Base-by-base conservation (phyloP, 2,888 invertebrate species). In the Caenorhabditis wallacei region DNA sequence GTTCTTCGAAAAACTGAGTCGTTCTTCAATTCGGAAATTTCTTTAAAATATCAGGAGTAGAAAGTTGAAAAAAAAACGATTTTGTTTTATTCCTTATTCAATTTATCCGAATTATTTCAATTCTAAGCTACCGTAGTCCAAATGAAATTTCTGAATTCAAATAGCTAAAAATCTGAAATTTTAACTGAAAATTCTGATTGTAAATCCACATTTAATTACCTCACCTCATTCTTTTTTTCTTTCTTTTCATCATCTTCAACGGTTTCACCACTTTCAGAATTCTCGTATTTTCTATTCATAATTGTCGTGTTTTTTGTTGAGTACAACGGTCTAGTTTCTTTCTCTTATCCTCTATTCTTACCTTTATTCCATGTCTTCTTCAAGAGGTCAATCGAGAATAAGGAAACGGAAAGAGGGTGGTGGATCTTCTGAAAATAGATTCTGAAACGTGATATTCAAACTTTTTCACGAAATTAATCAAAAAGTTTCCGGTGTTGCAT, bases 281-380 rank as follows among this genome's bases (percentile, higher is more conserved):
- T 63, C 59, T 48, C 70, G 46, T 43, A 43, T 10, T 22, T 56
- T 46, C 46, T 64, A 51, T 63, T 56, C 53, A 74, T 74, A 74
- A 74, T 74, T 74, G 72, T 16, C 66, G 48, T 75, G 66, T 75
- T 75, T 75, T 35, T 30, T 51, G 51, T 30, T 64, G 13, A 5
- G 22, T 46, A 72, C 72, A 64, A 51, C 59, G 40, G 61, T 53
- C 61, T 59, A 72, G 72, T 71, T 61, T 51, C 24, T 37, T 20
- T 40, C 30, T 30, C 30, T 30, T 30, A 30, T 43, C 43, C 22
- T 40, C 13, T 26, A 22, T 64, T 51, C 48, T 30, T 59, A 40
- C 48, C 16, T 57, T 43, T 26, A 26, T 51, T 51, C 51, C 53
- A 8, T n/a, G n/a, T 40, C 24, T 5, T 26, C 54, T 26, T 35